Base-by-base conservation (phyloP, 2,113 vertebrate genomes). In the Thamnophis sirtalis region DNA sequence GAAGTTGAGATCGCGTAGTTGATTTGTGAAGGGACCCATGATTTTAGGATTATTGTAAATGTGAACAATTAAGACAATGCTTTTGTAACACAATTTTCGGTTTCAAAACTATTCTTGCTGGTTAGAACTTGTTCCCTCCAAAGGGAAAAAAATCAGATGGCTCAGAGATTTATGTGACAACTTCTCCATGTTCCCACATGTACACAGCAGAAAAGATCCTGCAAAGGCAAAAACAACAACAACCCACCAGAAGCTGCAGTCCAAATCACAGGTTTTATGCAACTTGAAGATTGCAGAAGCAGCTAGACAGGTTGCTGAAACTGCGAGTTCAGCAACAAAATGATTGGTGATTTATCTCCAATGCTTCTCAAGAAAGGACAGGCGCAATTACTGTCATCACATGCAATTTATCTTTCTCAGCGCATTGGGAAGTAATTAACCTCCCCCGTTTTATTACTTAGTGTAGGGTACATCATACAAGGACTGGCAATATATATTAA, bases 291-390 rank as follows among this genome's bases (percentile, higher is more conserved):
- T 9, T 80, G 93, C 0, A 90, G 86, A 86, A 91, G 84, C 86
- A 89, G 94, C 90, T 86, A 53, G 22, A 87, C 53, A 26, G 93
- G 73, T 93, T 94, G 73, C 92, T 88, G 84, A 92, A 49, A 68
- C 89, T 85, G 85, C 92, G 92, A 26, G 95, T 90, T 90, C 85
- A 95, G 89, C 87, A 93, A 89, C 84, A 92, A 48, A 93, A 90
- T 43, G 90, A 91, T 49, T 58, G 11, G 88, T 93, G 85, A 95
- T 92, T 90, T 92, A 94, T 93, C 93, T 93, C 85, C 91, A 93
- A 54, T 87, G 94, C 90, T 58, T 93, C 90, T 95, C 58, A 89
- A 88, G n/a, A 90, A 93, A 93, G 53, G 87, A 94, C 0, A 0
- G 51, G 53, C 63, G 86, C 60, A 93, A 84, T 87, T 94, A 94